Base-by-base conservation (phyloP, 2,888 invertebrate genomes). In the Blastobasis adustella region DNA sequence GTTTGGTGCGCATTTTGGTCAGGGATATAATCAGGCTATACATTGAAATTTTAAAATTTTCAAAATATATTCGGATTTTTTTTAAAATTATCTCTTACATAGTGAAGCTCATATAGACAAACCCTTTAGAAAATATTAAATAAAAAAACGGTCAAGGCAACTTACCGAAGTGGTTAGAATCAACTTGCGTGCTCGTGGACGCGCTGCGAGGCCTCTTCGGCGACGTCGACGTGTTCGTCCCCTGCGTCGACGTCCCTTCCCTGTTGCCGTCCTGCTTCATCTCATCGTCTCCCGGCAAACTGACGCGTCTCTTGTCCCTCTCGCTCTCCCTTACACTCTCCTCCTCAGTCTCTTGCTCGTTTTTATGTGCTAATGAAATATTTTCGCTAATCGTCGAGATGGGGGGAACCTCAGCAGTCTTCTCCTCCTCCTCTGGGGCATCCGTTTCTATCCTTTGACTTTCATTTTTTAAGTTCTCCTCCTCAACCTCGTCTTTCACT, bases 141-240 rank as follows among this genome's bases (percentile, higher is more conserved):
- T 23, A 23, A 23, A 23, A 23, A 23, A 23, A 23, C 23, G 1
- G 23, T 23, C 23, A 23, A 23, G 2, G 23, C 37, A 39, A 69
- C 90, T 90, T 86, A 95, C 95, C 95, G 70, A 95, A 95, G 84
- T 95, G 93, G 89, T 94, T 93, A 47, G 93, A 93, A 79, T 96
- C 95, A 64, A 95, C 94, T 90, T 95, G 95, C 6, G 94, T 94
- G 61, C 94, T 93, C 46, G 94, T 94, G 42, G 94, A 93, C 59
- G 95, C 92, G 83, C 94, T 95, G 70, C 93, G 91, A 52, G 95
- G 94, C 80, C 94, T 88, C 78, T 93, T 92, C 55, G 93, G 93
- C 40, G 93, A 93, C 42, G 82, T 69, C 49, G 81, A 73, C 54
- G 82, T 85, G 66, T 84, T 77, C 51, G 87, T 83, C 3, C 82